Percentiles rank a stretch among this genome's conserved stretches.
These are phyloP conservation scores for Silurus glanis DNA, from an alignment of 2,113 vertebrate genomes.

Conservation along the genomic window DNA sequence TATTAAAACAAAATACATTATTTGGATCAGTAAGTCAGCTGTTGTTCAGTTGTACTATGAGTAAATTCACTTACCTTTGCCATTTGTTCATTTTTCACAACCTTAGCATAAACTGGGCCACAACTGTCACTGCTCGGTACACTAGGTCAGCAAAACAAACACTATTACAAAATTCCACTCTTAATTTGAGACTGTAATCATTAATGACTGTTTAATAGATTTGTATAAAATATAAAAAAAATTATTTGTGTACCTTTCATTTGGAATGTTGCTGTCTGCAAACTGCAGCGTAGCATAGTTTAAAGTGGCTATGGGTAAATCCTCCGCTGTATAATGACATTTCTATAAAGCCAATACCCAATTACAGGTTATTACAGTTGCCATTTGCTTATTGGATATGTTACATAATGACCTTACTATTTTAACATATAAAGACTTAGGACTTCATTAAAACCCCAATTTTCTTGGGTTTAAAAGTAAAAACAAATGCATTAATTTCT, in stretches of 20 bases:
- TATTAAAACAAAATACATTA: not conserved
- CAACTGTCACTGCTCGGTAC: not conserved
- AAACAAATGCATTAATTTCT: not conserved
- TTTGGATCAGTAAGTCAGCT: not conserved
- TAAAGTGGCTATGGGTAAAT: conserved; percentile 51
- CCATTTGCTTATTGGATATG: not conserved
- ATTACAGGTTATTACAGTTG: not conserved
- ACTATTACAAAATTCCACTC: not conserved
- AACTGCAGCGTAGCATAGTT: conserved; percentile 60
- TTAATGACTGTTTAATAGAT: not conserved
- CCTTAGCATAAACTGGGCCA: conserved; percentile 5
- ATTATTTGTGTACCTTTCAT: conserved; percentile 28
- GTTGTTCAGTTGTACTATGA: not conserved
- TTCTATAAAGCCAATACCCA: not conserved
- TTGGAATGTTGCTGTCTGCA: conserved; percentile 5
- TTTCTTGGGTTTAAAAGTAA: not conserved
- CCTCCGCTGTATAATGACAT: not conserved
- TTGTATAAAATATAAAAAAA: not conserved
- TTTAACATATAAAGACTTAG: not conserved
- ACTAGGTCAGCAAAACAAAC: conserved; percentile 5
- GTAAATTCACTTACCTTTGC: conserved; percentile 15
- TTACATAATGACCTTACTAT: not conserved
- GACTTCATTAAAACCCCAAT: too few species aligned
- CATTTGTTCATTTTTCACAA: conserved; percentile 29
- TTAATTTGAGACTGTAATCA: not conserved